Evolutionary conservation across 2,888 invertebrate genomes (phyloP).

Genomic region (Thecophora atra): DNA sequence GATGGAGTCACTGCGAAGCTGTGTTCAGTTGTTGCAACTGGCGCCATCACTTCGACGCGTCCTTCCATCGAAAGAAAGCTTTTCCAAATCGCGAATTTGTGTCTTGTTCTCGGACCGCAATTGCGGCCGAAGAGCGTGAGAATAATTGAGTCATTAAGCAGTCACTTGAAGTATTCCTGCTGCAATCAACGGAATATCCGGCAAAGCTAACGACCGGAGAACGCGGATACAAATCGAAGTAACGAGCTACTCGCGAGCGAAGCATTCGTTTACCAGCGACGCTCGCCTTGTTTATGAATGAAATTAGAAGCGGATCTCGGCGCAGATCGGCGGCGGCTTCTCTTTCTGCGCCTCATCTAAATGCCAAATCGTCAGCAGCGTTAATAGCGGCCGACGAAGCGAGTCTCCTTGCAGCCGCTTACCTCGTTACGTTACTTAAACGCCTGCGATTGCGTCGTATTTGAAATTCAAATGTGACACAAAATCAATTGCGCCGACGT

Average conservation of each 20-base stretch:
- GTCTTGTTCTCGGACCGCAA: not conserved
- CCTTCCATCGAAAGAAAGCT: not conserved
- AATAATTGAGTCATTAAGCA: conserved; percentile 33
- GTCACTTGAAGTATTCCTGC: not conserved
- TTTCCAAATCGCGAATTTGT: not conserved
- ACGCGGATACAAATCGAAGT: conserved; percentile 27
- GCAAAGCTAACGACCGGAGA: not conserved
- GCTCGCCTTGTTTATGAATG: conserved; percentile 62
- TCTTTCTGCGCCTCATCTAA: conserved; percentile 58
- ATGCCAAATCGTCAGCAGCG: conserved; percentile 61
- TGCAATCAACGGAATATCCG: not conserved
- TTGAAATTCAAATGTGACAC: conserved; percentile 41
- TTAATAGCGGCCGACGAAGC: conserved; percentile 17
- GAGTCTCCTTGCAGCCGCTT: conserved; percentile 1
- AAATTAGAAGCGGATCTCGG: conserved; percentile 50
- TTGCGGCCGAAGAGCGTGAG: conserved; percentile 28
- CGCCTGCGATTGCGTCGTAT: conserved; percentile 33
- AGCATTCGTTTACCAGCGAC: conserved; percentile 51
- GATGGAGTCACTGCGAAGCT: not conserved
- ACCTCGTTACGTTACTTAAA: conserved; percentile 18
- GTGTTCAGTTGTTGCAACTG: not conserved
- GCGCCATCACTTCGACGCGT: not conserved
- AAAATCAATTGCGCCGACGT: conserved; percentile 30
- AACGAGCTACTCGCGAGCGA: conserved; percentile 48
- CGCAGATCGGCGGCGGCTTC: conserved; percentile 27